Base-by-base conservation (phyloP, 2,888 invertebrate species). In the Brachyptera risi region DNA sequence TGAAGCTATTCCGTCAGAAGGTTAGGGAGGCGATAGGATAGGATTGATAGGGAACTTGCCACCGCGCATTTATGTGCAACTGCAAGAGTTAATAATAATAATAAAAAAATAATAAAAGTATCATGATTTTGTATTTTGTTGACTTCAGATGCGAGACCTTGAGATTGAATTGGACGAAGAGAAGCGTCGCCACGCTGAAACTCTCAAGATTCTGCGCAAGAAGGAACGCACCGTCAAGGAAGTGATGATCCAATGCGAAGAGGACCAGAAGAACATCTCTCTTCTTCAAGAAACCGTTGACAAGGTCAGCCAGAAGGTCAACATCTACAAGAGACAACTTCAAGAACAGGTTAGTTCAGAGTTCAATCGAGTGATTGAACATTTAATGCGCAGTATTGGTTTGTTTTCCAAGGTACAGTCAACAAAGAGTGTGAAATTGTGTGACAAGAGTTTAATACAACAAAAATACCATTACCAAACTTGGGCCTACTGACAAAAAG, bases 151-250 rank as follows among this genome's bases (percentile, higher is more conserved):
- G 72, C 92, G 94, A 73, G 96, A 96, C 74, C 80, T 96, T 78
- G 96, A 97, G 78, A 81, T 94, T 70, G 96, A 96, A 78, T 79
- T 93, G 69, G 96, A 97, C 74, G 96, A 96, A 78, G 96, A 97
- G 80, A 95, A 94, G 83, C 89, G 96, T 76, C 88, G 96, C 75
- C 96, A 97, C 79, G 89, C 94, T 69, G 96, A 97, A 79, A 95
- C 96, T 72, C 92, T 96, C 77, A 96, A 96, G 84, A 94, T 96
- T 76, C 83, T 96, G 74, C 91, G 96, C 79, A 97, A 97, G 86
- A 97, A 97, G 87, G 96, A 97, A 76, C 92, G 96, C 73, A 87
- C 88, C 73, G 88, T 96, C 74, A 96, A 97, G 83, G 96, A 96
- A 78, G 87, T 96, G 67, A 86, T 95, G 80, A 88, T 96, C 71